Evolutionary conservation across 2,797 vertebrate species (phyloP), one percentile per base, ranked within the genome.

Genomic region (Steatocranus sp.): DNA sequence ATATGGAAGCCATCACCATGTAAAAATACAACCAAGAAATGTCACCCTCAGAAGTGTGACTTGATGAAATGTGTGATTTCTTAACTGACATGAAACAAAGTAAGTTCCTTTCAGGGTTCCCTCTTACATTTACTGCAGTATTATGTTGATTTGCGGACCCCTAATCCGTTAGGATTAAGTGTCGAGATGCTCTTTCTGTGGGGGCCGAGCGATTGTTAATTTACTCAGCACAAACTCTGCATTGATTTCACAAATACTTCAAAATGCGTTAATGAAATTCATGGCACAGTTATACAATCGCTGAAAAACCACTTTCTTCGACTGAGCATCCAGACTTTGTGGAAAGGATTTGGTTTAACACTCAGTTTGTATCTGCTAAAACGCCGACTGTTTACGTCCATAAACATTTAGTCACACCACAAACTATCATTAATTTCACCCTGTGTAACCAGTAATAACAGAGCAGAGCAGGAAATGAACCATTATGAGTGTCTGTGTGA

Each of bases 401-500:
- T 66, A 83, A 89, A 86, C 80, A 87, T 78, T 78, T 75, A 68
- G 78, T 87, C 70, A 75, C 85, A 87, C 81, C 66, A 79, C 77
- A 84, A 80, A 77, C 70, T 81, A 58, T 86, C 80, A 86, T 91
- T 91, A 83, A 87, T 92, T 90, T 88, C 48, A 49, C 53, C 81
- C 32, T 76, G 56, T 50, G 41, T 58, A 82, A 83, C 51, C 70
- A 87, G n/a, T 87, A 93, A 93, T 90, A 89, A 89, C 80, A 90
- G 79, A 87, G 75, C 81, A 81, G 80, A 66, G 76, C 90, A 92
- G 93, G 93, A 94, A 92, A 88, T 85, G 82, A 83, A 70, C 50
- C 81, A 89, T 93, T 86, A 84, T 80, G 74, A 87, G 78, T 76
- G 87, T 85, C 77, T 89, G 77, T 88, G 86, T 90, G 82, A 90